Percentiles rank a stretch among this genome's conserved stretches.
phyloP scores from a whole-genome alignment of 2,888 invertebrate genomes.

The Rhodophaea formosa region DNA sequence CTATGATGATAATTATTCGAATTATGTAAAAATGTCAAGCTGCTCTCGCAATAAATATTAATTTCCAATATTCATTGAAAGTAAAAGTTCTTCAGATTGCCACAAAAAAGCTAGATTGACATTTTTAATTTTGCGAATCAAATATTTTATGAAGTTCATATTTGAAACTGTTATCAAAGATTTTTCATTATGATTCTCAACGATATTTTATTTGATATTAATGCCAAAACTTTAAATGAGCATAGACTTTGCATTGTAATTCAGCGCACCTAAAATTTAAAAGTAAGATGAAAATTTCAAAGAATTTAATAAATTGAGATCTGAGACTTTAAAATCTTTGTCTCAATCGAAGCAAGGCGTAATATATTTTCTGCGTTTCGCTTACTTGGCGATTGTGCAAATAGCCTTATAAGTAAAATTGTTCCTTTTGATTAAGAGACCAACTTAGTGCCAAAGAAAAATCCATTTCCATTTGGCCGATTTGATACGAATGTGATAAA shows the following conservation, averaged over 20 bases:
- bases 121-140: neutral
- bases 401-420: conserved; percentile 18
- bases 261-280: neutral
- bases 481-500: neutral
- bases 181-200: neutral
- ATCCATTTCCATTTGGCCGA: conserved; percentile 1
- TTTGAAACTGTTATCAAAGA: neutral
- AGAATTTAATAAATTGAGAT: neutral
- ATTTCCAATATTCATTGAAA: neutral
- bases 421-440: conserved; percentile 12
- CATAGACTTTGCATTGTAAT: neutral
- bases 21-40: too few species aligned
- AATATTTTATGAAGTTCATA: too few species aligned
- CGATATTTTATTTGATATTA: neutral
- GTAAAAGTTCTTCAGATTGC: neutral
- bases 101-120: neutral
- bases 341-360: neutral
- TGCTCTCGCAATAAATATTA: too few species aligned
- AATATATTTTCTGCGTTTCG: conserved; percentile 9
- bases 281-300: neutral
- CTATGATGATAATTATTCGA: too few species aligned
- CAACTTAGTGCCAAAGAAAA: conserved; percentile 15
- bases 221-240: neutral
- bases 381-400: conserved; percentile 17
- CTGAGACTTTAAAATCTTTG: neutral